Evolutionary conservation across 2,113 vertebrate genomes (phyloP), one percentile per base, ranked within the genome.

Genomic region (Hepsetus odoe): DNA sequence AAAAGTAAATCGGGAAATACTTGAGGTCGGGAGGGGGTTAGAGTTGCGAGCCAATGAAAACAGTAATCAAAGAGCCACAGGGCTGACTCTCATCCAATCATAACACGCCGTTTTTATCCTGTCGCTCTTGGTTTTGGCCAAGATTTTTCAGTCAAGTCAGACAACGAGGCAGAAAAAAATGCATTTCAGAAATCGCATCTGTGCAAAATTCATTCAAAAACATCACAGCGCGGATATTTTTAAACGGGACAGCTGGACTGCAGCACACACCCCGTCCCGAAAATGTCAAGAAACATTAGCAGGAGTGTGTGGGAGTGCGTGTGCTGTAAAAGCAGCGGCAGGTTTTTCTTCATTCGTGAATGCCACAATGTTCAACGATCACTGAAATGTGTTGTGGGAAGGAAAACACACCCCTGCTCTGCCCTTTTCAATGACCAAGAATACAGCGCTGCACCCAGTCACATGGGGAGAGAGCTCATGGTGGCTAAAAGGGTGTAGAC

Each of bases 321-420:
- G 62, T 5, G 64, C 46, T 56, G 83, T 77, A 2, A 77, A n/a
- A n/a, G n/a, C 55, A 44, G 62, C 51, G 74, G 85, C 82, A 82
- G 82, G 87, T 88, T 89, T 83, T 62, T 82, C 82, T 55, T 85
- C 84, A 85, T 87, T 83, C 81, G 81, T 72, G 62, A 88, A 86
- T 61, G 80, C 67, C 71, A 83, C 33, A 46, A n/a, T 64, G 20
- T 74, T 28, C 30, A 73, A 12, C 51, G 61, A 82, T 30, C 74
- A 51, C 71, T 68, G 44, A 78, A 64, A 76, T 58, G 12, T 13
- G 1, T 59, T 42, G 13, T 16, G 24, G 24, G 35, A 40, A 14
- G 26, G 30, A 58, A 69, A 35, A 64, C 80, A 74, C 73, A 6
- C 44, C 18, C 72, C 32, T 56, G 70, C 79, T 82, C 32, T 85